Conservation (phyloP, 2,113 vertebrate species). For the Microcebus griseorufus region DNA sequence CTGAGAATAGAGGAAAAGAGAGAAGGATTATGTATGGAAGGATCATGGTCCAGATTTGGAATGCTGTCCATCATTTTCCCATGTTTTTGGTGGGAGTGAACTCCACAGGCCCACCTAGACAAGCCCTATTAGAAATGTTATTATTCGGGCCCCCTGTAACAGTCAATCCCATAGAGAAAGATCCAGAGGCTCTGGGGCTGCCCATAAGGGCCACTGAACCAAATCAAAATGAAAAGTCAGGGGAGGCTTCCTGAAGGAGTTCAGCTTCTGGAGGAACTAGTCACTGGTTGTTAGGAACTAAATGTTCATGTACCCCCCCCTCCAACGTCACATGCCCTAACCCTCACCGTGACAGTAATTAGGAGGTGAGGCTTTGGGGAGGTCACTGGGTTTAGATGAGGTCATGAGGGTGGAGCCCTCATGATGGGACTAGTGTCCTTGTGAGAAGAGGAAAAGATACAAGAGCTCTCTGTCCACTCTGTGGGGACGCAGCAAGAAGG, state of each 20-base stretch:
- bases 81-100: neutral
- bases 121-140: neutral
- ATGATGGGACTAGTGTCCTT: neutral
- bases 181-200: neutral
- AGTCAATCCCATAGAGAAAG: neutral
- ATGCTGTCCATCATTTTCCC: fast-evolving
- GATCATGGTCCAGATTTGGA: neutral
- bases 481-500: neutral
- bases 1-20: neutral
- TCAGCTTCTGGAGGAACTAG: neutral
- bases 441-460: neutral
- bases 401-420: neutral
- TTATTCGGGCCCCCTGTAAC: neutral
- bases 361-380: neutral
- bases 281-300: neutral
- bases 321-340: neutral
- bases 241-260: neutral
- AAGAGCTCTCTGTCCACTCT: neutral
- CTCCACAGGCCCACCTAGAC: neutral
- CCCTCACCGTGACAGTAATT: neutral
- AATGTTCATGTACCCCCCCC: fast-evolving
- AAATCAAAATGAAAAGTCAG: neutral
- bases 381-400: neutral
- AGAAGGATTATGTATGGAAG: neutral
- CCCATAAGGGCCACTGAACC: neutral